These are phyloP conservation scores for Parnassius mnemosyne DNA, from an alignment of 2,888 invertebrate species.

Conservation along the genomic window DNA sequence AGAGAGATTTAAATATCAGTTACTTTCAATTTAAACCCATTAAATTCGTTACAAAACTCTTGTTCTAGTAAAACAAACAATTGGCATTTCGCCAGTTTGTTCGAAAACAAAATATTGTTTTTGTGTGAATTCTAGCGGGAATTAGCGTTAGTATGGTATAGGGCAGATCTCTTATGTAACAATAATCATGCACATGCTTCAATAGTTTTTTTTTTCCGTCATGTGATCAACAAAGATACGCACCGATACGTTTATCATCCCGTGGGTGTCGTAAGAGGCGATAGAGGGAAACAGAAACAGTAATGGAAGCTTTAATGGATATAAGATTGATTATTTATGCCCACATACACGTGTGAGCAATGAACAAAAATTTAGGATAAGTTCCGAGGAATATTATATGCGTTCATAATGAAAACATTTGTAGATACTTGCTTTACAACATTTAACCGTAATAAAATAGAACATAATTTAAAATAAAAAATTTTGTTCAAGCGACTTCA, in stretches of 20 bases:
- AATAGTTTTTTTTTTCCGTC: conserved; percentile 35
- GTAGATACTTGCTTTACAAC: too few relatives aligned
- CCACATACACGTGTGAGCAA: too few relatives aligned
- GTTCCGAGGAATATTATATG: too few relatives aligned
- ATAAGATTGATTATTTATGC: too few relatives aligned
- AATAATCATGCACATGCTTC: conserved; percentile 31
- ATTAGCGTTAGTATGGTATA: conserved; percentile 49
- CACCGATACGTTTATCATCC: conserved; percentile 1
- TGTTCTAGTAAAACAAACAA: conserved; percentile 37
- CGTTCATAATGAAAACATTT: too few relatives aligned
- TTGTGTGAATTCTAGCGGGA: conserved; percentile 48
- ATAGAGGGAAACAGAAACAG: too few relatives aligned
- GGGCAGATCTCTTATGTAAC: conserved; percentile 53
- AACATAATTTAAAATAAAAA: too few relatives aligned
- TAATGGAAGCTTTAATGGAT: too few relatives aligned
- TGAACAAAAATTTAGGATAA: too few relatives aligned
- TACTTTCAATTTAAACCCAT: not conserved
- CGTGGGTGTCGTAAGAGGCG: too few relatives aligned
- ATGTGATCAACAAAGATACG: conserved; percentile 44
- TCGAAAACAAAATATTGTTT: conserved; percentile 73
- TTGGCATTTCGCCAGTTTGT: conserved; percentile 65
- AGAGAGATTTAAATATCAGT: not conserved
- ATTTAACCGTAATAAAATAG: too few relatives aligned
- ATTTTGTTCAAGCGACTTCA: too few relatives aligned
- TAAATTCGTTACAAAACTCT: conserved; percentile 34